Evolutionary conservation across 2,888 invertebrate species (phyloP), one percentile per base, ranked within the genome.

Genomic region (Omphaloscelis lunosa): DNA sequence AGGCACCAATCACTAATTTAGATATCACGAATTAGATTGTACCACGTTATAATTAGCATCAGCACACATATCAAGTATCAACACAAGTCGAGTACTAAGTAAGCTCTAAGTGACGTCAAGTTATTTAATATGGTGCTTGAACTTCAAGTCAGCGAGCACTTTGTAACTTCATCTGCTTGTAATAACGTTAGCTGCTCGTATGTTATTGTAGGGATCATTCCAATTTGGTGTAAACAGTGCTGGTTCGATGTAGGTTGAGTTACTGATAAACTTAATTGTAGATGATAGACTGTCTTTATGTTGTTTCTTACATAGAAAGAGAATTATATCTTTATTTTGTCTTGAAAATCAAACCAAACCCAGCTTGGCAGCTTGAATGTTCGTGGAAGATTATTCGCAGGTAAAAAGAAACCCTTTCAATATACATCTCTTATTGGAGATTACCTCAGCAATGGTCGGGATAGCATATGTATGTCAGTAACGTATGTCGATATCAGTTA

Each of bases 81-180:
- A 53, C 61, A 61, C 77, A 17, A 45, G 34, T 53, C 58, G 69
- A 79, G 84, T 61, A 67, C 59, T 69, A 77, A 80, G 72, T 75
- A 12, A 70, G 71, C 71, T 63, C 61, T 80, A 80, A 86, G 77
- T 73, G 66, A 73, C 65, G 53, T 68, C 62, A 86, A 84, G 75
- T 86, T 86, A 76, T 80, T 84, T 77, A 77, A 80, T 80, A 77
- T 65, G 45, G 59, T 76, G 65, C 72, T 83, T 72, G 62, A 80
- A 74, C 66, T 74, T 66, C 66, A 65, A 69, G 72, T 51, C 58
- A 41, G 63, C 66, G 62, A 75, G 56, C 71, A 71, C 72, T 86
- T 81, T 23, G 63, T 51, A 86, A 84, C 80, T 84, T 79, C 29
- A 79, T 17, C 34, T 39, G 63, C 56, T 73, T 75, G 56, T 41